Evolutionary conservation across 2,888 invertebrate genomes (phyloP).

Genomic region (Salticus scenicus): DNA sequence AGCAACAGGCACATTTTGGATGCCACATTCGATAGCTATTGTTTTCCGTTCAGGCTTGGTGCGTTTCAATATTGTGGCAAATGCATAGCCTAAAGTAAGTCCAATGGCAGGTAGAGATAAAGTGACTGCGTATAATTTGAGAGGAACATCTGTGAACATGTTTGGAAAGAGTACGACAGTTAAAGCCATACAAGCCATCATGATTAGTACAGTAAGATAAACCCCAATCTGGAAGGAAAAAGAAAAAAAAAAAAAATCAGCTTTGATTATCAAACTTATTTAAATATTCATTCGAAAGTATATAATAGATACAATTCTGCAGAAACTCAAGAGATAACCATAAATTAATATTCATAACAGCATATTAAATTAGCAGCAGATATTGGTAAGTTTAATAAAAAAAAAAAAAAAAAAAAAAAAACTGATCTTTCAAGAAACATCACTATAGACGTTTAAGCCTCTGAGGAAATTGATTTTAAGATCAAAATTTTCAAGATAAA

Average conservation of each 20-base stretch:
- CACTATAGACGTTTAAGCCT: too few relatives aligned
- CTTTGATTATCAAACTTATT: too few relatives aligned
- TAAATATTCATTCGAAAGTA: too few relatives aligned
- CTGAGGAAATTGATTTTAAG: too few relatives aligned
- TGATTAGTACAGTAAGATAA: slow-evolving; percentile 72
- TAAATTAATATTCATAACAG: too few relatives aligned
- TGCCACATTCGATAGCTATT: slow-evolving; percentile 74
- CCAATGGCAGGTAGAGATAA: slow-evolving; percentile 73
- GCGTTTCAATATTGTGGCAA: slow-evolving; percentile 72
- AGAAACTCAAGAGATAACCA: too few relatives aligned
- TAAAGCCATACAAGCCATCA: slow-evolving; percentile 72
- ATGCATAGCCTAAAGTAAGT: slow-evolving; percentile 73
- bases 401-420: too few relatives aligned
- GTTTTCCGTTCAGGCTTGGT: slow-evolving; percentile 72
- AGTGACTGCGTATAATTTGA: slow-evolving; percentile 73
- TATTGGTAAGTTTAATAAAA: too few relatives aligned
- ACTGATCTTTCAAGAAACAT: too few relatives aligned
- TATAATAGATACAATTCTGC: too few relatives aligned
- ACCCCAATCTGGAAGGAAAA: slow-evolving; percentile 72
- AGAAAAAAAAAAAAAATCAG: neutral
- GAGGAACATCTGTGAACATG: slow-evolving; percentile 73
- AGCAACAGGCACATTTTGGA: slow-evolving; percentile 74
- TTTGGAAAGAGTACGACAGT: slow-evolving; percentile 73
- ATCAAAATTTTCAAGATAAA: too few relatives aligned
- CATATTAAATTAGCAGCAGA: too few relatives aligned